Conservation (phyloP, 2,888 invertebrate genomes). For the Prosapia bicincta region DNA sequence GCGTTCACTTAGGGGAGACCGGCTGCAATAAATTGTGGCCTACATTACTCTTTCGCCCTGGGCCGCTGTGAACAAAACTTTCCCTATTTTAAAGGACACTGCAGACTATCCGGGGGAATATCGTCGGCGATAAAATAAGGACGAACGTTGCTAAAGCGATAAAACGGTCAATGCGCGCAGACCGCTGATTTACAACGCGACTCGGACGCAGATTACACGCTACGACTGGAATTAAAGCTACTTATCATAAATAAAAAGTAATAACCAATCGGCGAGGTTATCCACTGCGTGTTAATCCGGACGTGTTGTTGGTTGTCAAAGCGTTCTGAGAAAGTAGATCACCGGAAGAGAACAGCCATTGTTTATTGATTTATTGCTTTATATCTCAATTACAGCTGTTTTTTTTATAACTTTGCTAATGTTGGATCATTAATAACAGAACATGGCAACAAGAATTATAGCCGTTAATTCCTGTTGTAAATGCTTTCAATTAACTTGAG, state of each 20-base stretch:
- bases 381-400: neutral
- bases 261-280: neutral
- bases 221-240: neutral
- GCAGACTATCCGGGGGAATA: constrained; percentile 6
- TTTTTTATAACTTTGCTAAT: neutral
- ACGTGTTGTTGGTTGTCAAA: neutral
- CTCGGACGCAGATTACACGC: neutral
- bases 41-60: neutral
- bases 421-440: neutral
- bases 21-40: constrained; percentile 19
- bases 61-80: constrained; percentile 12
- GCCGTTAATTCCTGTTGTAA: neutral
- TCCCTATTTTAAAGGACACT: constrained; percentile 22
- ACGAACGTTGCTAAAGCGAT: neutral
- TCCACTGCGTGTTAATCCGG: neutral
- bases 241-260: neutral
- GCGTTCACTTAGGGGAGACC: constrained; percentile 25
- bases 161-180: neutral
- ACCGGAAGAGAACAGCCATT: neutral
- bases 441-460: neutral
- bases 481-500: neutral
- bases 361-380: neutral
- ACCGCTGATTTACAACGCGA: neutral
- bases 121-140: neutral
- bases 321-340: neutral